Percentiles rank a stretch among this genome's conserved stretches.
These are phyloP conservation scores for Trichacis sp. DNA, from an alignment of 2,888 invertebrate genomes.

Conservation along the genomic window DNA sequence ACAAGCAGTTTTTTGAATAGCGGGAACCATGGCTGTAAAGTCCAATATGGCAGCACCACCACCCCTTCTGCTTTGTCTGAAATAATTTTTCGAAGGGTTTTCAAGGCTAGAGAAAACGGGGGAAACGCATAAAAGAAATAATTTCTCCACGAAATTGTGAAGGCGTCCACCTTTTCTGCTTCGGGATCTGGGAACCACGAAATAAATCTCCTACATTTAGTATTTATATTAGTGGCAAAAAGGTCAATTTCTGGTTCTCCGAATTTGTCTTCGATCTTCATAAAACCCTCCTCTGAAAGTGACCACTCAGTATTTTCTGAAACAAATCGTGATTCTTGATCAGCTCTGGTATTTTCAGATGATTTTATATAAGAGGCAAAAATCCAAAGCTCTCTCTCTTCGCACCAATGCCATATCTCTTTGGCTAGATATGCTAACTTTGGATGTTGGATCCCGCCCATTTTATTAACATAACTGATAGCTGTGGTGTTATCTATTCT, in stretches of 20 bases:
- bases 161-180: conserved; percentile 40
- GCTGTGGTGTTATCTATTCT: conserved; percentile 24
- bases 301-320: conserved; percentile 26
- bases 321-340: conserved; percentile 15
- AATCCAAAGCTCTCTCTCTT: conserved; percentile 13
- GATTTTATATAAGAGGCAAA: conserved; percentile 19
- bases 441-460: too few relatives aligned
- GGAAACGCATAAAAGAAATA: conserved; percentile 49
- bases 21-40: conserved; percentile 54
- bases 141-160: conserved; percentile 40
- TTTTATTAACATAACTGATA: too few relatives aligned
- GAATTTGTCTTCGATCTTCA: conserved; percentile 30
- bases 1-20: conserved; percentile 36
- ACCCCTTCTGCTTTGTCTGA: conserved; percentile 43
- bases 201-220: conserved; percentile 47
- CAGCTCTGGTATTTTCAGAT: conserved; percentile 15
- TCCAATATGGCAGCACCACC: conserved; percentile 45
- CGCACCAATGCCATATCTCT: conserved; percentile 27
- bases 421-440: too few relatives aligned
- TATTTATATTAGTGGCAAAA: conserved; percentile 38
- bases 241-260: conserved; percentile 46
- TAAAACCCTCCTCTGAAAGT: conserved; percentile 24
- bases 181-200: conserved; percentile 47
- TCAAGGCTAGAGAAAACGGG: conserved; percentile 16
- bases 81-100: conserved; percentile 35